A percentile compares a stretch with the other conserved stretches of the same genome.
Conservation (phyloP, 2,888 invertebrate genomes). For the Thyatira batis region DNA sequence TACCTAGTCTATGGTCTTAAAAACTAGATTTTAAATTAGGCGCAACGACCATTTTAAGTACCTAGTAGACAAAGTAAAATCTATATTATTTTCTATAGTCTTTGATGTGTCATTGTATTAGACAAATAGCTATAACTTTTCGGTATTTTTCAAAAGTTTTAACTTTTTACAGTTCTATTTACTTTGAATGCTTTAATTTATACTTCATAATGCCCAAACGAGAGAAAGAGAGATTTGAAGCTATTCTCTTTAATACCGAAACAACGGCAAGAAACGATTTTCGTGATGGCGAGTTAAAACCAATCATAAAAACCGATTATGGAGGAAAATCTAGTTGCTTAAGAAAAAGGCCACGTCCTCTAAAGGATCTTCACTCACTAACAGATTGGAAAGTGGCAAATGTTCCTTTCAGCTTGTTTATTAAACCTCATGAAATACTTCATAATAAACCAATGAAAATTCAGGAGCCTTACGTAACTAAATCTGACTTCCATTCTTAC, state of each 20-base stretch:
- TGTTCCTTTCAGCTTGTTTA: neutral
- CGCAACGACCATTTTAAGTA: no score
- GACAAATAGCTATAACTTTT: no score
- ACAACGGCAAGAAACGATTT: neutral
- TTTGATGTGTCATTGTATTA: no score
- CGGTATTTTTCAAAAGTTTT: no score
- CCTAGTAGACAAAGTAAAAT: no score
- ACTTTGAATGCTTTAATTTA: no score
- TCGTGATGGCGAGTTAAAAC: neutral
- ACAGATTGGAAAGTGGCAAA: neutral
- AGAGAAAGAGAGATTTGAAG: slow-evolving; percentile 9
- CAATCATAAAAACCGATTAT: neutral
- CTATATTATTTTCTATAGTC: no score
- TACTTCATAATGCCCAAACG: no score
- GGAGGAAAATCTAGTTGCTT: neutral
- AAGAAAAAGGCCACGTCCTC: neutral
- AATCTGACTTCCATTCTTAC: neutral
- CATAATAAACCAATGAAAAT: neutral
- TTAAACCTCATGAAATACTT: neutral
- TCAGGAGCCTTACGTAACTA: slow-evolving; percentile 1
- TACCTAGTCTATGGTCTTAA: no score
- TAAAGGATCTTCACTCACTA: neutral
- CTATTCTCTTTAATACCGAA: neutral
- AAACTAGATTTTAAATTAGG: no score
- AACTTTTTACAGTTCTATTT: neutral